Evolutionary conservation across 2,797 vertebrate species (phyloP).

Genomic region (Platalea minor): DNA sequence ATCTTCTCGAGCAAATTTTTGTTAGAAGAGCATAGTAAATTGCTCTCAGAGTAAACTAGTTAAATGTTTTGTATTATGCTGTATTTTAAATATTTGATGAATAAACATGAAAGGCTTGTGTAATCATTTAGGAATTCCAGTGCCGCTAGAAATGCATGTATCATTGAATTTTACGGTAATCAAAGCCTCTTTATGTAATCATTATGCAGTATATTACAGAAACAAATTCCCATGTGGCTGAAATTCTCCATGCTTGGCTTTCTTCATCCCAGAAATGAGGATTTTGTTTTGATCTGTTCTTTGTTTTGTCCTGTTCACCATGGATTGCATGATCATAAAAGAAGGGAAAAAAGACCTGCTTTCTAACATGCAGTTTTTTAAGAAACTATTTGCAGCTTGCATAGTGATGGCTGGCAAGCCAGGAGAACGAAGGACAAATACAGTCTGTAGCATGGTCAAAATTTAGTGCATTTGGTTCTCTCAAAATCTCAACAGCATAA

Average conservation of each 20-base stretch:
- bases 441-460: rapidly evolving
- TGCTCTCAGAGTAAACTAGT: background rate
- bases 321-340: background rate
- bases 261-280: background rate
- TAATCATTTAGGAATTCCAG: background rate
- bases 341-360: background rate
- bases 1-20: background rate
- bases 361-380: background rate
- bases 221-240: background rate
- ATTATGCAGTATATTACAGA: slow-evolving; percentile 10
- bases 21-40: background rate
- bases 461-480: background rate
- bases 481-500: background rate
- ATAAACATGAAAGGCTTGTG: slow-evolving; percentile 33
- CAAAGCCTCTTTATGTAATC: slow-evolving; percentile 23
- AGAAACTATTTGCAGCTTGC: background rate
- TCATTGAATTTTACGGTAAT: slow-evolving; percentile 39
- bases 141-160: background rate
- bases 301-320: background rate
- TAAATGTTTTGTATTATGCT: slow-evolving; percentile 15
- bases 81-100: slow-evolving; percentile 35
- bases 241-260: slow-evolving; percentile 1
- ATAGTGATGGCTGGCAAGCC: background rate
- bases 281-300: slow-evolving; percentile 6
- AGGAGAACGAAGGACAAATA: background rate